These are phyloP conservation scores for Glyptemys insculpta DNA, from an alignment of 2,797 vertebrate species.

Conservation along the genomic window DNA sequence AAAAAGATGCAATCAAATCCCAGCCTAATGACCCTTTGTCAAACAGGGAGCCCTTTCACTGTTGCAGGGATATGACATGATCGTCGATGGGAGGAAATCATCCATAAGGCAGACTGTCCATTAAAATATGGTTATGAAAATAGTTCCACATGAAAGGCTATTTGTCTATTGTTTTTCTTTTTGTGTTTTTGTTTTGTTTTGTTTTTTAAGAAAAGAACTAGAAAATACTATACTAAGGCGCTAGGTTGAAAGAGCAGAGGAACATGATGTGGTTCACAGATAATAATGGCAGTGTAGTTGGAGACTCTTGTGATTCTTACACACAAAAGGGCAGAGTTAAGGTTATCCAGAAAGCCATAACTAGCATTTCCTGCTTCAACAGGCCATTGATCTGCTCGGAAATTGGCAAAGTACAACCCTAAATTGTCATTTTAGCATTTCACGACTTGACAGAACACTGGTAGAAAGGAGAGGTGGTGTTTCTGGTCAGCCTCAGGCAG, in stretches of 20 bases:
- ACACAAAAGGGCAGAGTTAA: not conserved
- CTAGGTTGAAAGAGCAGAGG: not conserved
- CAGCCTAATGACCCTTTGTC: not conserved
- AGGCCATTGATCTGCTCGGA: not conserved
- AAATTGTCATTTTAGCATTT: not conserved
- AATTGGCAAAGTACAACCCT: not conserved
- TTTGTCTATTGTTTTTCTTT: not conserved
- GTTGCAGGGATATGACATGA: not conserved
- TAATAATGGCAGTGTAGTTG: not conserved
- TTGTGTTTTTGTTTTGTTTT: not conserved
- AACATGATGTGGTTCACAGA: not conserved
- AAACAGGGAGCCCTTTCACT: not conserved
- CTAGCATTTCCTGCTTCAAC: not conserved
- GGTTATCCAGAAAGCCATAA: not conserved
- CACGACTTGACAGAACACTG: not conserved
- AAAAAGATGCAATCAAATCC: not conserved
- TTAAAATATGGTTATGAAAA: not conserved
- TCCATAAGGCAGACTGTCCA: not conserved
- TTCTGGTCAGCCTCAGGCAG: not conserved
- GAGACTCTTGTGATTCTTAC: not conserved
- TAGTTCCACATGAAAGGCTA: not conserved
- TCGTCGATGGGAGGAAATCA: not conserved
- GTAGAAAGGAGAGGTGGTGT: not conserved
- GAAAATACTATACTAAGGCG: not conserved
- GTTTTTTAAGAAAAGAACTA: not conserved